These are phyloP conservation scores for Gisinianus flammeolus DNA, from an alignment of 2,888 invertebrate genomes.

Conservation along the genomic window DNA sequence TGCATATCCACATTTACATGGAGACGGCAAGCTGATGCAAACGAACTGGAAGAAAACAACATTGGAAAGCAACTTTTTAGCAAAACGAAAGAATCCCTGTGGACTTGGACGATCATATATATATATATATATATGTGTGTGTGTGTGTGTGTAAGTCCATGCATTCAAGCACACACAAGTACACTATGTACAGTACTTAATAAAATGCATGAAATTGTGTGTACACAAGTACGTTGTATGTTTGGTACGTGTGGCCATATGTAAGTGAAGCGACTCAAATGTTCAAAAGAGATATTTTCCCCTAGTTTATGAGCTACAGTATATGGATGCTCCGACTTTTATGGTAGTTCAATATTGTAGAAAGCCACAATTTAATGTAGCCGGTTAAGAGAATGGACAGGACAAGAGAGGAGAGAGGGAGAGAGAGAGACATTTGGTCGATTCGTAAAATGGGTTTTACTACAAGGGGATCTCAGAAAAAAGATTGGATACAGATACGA, in stretches of 20 bases:
- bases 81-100: neutral
- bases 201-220: too few species aligned
- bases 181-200: too few species aligned
- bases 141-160: neutral
- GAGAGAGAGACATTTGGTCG: slow-evolving; percentile 1
- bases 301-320: slow-evolving; percentile 13
- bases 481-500: slow-evolving; percentile 16
- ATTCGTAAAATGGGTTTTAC: neutral
- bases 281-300: slow-evolving; percentile 6
- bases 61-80: slow-evolving; percentile 17
- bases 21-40: slow-evolving; percentile 23
- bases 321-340: slow-evolving; percentile 26
- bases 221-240: too few species aligned
- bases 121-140: too few species aligned
- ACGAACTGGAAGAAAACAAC: slow-evolving; percentile 13
- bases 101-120: neutral
- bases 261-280: neutral
- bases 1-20: slow-evolving; percentile 19
- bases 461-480: neutral
- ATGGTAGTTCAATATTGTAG: slow-evolving; percentile 32
- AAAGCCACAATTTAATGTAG: slow-evolving; percentile 34
- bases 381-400: slow-evolving; percentile 34
- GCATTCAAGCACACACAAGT: neutral
- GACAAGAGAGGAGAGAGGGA: slow-evolving; percentile 1
- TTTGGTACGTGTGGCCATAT: too few species aligned